Base-by-base conservation (phyloP, 2,113 vertebrate species). In the Pipa parva region DNA sequence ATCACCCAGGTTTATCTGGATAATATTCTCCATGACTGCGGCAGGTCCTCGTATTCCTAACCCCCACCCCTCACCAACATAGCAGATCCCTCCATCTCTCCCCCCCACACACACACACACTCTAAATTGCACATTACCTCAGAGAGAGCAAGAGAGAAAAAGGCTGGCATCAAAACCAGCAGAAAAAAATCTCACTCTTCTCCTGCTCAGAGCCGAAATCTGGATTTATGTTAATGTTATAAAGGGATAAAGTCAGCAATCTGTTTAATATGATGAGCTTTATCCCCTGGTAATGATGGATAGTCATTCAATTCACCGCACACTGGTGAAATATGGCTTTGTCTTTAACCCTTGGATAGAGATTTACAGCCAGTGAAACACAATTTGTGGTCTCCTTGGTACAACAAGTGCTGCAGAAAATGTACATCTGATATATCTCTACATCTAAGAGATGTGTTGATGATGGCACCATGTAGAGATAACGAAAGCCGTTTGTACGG, bases 1-100 rank as follows among this genome's bases (percentile, higher is more conserved):
- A 68, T 59, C 28, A 21, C 52, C 54, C 45, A 58, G 52, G 39
- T 59, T 48, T 59, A 11, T 59, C 64, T 68, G 45, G 56, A 59
- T 51, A 39, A 37, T 68, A 57, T 59, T 33, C 57, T 59, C 42
- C 20, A 22, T 57, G 39, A 61, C 37, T 28, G 25, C 37, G 25
- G 59, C 59, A 61, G 21, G 46, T 42, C 46, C 21, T 49, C 20
- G n/a, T 13, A 20, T 15, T 13, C 33, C 15, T 18, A 18, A 17
- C 33, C 36, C 39, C 39, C n/a, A n/a, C n/a, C n/a, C n/a, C n/a
- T n/a, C n/a, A n/a, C n/a, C n/a, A n/a, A n/a, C n/a, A n/a, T n/a
- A 55, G 52, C 22, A 50, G 18, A 20, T 20, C 15, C 57, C 22
- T 18, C 33, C 22, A n/a, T 36, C n/a, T 15, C 57, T 25, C 3